These are phyloP conservation scores for Nesidiocoris tenuis DNA, from an alignment of 2,888 invertebrate species.

Conservation along the genomic window DNA sequence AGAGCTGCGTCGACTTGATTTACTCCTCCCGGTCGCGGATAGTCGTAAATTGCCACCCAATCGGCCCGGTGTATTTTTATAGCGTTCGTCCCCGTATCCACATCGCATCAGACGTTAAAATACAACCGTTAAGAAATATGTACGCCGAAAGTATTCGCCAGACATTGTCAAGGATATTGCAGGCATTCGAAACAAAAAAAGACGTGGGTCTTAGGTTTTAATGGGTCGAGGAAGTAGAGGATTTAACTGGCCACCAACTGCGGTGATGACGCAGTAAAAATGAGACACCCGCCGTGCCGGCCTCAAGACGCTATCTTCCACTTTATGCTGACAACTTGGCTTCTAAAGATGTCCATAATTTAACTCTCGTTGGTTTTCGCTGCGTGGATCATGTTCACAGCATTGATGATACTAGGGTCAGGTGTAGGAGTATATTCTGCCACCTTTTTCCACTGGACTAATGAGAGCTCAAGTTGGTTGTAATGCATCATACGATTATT, in stretches of 20 bases:
- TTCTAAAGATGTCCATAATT: background rate
- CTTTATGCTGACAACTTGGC: background rate
- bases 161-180: conserved; percentile 7
- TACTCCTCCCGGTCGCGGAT: no score
- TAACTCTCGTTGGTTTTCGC: no score
- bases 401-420: no score
- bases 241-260: conserved; percentile 11
- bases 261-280: conserved; percentile 32
- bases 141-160: background rate
- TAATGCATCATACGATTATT: no score
- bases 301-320: background rate
- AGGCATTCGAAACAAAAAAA: background rate
- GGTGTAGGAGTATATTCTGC: no score
- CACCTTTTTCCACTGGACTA: no score
- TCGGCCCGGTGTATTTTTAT: background rate
- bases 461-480: no score
- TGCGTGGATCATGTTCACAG: no score
- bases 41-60: background rate
- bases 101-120: background rate
- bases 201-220: background rate
- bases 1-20: no score
- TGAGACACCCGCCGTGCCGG: conserved; percentile 29
- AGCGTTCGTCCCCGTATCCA: background rate
- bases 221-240: conserved; percentile 4
- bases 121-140: background rate